Evolutionary conservation across 2,797 vertebrate species (phyloP).

Genomic region (Mormyrops attenuatus): DNA sequence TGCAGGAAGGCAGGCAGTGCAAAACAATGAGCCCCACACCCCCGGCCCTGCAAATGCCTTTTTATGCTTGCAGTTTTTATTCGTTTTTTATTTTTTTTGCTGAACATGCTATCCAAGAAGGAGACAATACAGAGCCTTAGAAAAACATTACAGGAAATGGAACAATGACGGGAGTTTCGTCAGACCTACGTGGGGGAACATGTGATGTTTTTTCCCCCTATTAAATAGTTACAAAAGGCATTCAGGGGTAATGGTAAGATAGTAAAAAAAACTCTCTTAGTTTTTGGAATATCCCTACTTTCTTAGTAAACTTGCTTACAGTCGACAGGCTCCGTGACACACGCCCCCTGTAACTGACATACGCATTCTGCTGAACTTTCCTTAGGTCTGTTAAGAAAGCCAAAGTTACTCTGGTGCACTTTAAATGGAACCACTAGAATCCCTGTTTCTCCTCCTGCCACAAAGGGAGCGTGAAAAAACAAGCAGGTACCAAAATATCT

Average conservation of each 20-base stretch:
- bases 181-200: slow-evolving; percentile 23
- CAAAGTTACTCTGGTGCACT: neutral
- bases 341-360: neutral
- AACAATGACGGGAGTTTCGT: slow-evolving; percentile 30
- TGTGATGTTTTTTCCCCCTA: slow-evolving; percentile 35
- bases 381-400: neutral
- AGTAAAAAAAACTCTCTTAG: slow-evolving; percentile 43
- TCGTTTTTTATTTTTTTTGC: slow-evolving; percentile 2
- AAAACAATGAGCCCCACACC: slow-evolving; percentile 36
- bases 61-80: neutral
- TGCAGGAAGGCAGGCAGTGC: slow-evolving; percentile 28
- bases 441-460: neutral
- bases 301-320: neutral
- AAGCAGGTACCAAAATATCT: neutral
- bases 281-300: slow-evolving; percentile 20
- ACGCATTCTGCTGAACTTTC: neutral
- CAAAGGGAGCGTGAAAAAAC: neutral
- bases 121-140: slow-evolving; percentile 28
- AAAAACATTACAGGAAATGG: slow-evolving; percentile 44
- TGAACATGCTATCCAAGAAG: slow-evolving; percentile 29
- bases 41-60: slow-evolving; percentile 23
- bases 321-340: neutral
- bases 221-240: slow-evolving; percentile 33
- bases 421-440: neutral
- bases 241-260: slow-evolving; percentile 26